phyloP scores from a whole-genome alignment of 2,888 invertebrate genomes.

The Dexiosoma caninum region DNA sequence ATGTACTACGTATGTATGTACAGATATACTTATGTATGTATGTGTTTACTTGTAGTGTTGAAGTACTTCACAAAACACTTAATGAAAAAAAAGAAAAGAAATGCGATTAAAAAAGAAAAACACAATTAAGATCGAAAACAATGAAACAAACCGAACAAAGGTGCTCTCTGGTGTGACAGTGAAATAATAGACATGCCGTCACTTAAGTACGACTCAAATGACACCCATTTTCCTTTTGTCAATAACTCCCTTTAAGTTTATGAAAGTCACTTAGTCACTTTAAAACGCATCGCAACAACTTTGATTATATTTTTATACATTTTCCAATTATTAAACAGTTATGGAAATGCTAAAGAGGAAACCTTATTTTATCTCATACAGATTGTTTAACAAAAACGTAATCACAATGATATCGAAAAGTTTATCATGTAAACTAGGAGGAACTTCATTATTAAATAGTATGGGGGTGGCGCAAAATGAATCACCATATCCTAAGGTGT shows the following conservation, averaged over 20 bases:
- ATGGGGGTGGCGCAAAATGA: too few relatives aligned
- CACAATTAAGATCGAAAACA: slow-evolving; percentile 9
- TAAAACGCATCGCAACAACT: not conserved
- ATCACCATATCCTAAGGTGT: too few relatives aligned
- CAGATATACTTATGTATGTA: not conserved
- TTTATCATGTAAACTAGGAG: too few relatives aligned
- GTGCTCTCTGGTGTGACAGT: not conserved
- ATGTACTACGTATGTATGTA: not conserved
- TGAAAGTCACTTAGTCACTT: slow-evolving; percentile 1
- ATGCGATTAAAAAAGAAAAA: not conserved
- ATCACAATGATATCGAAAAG: too few relatives aligned
- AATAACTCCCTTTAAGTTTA: slow-evolving; percentile 15
- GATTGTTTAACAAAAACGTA: too few relatives aligned
- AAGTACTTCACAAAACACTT: not conserved
- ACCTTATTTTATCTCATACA: too few relatives aligned
- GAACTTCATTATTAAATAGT: too few relatives aligned
- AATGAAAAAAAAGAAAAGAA: not conserved
- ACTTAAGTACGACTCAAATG: slow-evolving; percentile 13
- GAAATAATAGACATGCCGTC: not conserved
- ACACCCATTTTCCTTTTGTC: not conserved
- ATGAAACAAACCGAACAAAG: not conserved
- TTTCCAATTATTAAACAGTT: slow-evolving; percentile 20
- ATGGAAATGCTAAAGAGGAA: too few relatives aligned
- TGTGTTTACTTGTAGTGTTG: not conserved
- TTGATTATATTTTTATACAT: not conserved